phyloP scores from a whole-genome alignment of 2,888 invertebrate species.

The Ochropleura plecta region DNA sequence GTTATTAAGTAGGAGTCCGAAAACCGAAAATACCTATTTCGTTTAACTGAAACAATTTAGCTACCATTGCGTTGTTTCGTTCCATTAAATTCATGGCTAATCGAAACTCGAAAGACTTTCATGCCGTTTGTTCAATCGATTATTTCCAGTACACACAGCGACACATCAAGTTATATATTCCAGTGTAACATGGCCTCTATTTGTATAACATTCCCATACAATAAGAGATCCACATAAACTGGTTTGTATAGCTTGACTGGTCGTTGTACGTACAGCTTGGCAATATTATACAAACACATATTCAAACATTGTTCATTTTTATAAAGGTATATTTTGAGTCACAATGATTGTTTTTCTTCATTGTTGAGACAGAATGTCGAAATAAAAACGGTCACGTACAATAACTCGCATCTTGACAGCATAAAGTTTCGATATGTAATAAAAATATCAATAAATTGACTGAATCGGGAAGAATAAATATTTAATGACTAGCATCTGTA shows the following conservation, averaged over 20 bases:
- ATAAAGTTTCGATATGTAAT: constrained; percentile 14
- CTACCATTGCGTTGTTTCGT: constrained; percentile 18
- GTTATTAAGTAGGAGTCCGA: not conserved
- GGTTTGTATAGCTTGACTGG: too few species aligned
- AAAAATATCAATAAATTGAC: constrained; percentile 10
- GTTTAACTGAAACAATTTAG: constrained; percentile 9
- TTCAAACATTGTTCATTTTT: constrained; percentile 27
- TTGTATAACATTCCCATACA: too few species aligned
- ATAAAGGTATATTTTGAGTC: constrained; percentile 1
- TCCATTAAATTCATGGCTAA: constrained; percentile 39
- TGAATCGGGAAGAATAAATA: constrained; percentile 18
- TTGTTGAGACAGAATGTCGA: not conserved
- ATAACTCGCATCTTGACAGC: constrained; percentile 3
- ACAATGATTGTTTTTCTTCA: constrained; percentile 21
- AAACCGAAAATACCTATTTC: too few species aligned
- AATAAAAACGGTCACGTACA: constrained; percentile 18
- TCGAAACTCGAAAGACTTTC: constrained; percentile 30
- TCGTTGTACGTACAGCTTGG: constrained; percentile 1
- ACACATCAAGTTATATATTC: too few species aligned
- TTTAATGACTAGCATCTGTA: not conserved
- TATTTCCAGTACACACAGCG: constrained; percentile 28
- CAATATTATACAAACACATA: constrained; percentile 42
- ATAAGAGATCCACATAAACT: too few species aligned
- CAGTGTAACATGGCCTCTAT: too few species aligned
- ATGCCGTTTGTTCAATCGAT: constrained; percentile 48